A percentile compares a stretch with the other conserved stretches of the same genome.
Conservation (phyloP, 2,797 vertebrate species). For the Bovichtus variegatus region DNA sequence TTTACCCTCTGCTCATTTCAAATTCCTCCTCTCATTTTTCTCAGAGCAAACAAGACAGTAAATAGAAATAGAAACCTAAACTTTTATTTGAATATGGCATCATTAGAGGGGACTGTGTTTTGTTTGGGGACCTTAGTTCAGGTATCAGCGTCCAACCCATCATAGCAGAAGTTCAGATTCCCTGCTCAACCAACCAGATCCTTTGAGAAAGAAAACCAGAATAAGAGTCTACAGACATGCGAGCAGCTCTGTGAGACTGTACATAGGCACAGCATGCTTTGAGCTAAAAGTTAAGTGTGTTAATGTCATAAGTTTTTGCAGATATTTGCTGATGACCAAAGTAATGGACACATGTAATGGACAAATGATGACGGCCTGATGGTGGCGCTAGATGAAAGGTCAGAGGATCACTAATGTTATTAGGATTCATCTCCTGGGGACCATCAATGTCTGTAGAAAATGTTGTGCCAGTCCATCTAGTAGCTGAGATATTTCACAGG, state of each 20-base stretch:
- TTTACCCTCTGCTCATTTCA: conserved; percentile 16
- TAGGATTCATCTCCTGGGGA: neutral
- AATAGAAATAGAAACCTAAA: neutral
- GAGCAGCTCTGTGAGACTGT: neutral
- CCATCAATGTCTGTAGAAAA: too few species aligned
- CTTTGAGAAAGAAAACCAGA: neutral
- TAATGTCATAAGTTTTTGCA: neutral
- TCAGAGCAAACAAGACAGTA: neutral
- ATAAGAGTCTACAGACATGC: neutral
- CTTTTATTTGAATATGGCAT: neutral
- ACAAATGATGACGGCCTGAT: neutral
- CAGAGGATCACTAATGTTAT: neutral
- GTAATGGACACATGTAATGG: too few species aligned
- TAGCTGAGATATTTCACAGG: too few species aligned
- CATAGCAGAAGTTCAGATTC: neutral
- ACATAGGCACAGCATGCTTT: neutral
- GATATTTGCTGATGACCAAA: neutral
- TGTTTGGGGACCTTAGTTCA: neutral
- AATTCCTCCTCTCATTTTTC: neutral
- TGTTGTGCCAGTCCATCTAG: too few species aligned
- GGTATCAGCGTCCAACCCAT: conserved; percentile 1
- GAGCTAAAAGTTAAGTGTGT: neutral
- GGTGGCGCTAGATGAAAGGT: neutral
- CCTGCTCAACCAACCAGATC: neutral
- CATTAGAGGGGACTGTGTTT: neutral